Evolutionary conservation across 2,888 invertebrate species (phyloP), one percentile per base, ranked within the genome.

Genomic region (Diloba caeruleocephala): DNA sequence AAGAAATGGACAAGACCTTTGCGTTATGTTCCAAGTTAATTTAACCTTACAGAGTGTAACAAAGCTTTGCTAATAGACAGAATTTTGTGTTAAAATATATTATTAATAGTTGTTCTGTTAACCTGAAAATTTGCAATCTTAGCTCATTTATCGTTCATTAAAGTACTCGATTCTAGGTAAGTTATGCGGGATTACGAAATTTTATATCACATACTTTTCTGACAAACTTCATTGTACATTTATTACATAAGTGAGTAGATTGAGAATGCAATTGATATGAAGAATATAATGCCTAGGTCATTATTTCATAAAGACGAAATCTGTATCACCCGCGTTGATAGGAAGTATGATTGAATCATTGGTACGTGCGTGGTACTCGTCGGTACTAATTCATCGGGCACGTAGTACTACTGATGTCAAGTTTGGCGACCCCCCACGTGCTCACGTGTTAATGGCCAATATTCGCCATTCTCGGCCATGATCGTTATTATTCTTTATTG

Each of bases 371-470:
- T 63, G 68, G 56, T 59, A 60, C 74, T 59, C 60, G 50, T 59
- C 48, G 60, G 66, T 60, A 72, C 59, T 70, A 65, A 69, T 68
- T 67, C 63, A 60, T 50, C 54, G 54, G 39, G 45, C 73, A 75
- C 74, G 68, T 74, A 62, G 57, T 62, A 66, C 69, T 67, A 69
- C 63, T 56, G 53, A 65, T 64, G 76, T 81, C 76, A 74, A 71
- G 74, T 82, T 76, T 77, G 79, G 72, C 82, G 91, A 90, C 91
- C 92, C 84, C 92, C 90, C 92, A 85, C 85, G 78, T 72, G 65
- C 74, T 74, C 85, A 87, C 85, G 87, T 85, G 79, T 67, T 88
- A 90, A 91, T 88, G 87, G 89, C 78, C 85, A 77, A 84, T 90
- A 84, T 82, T 85, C 82, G 76, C 89, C 89, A 84, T 85, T 78